A percentile compares a stretch with the other conserved stretches of the same genome.
Conservation (phyloP, 2,113 vertebrate genomes). For the Semnornis frantzii region DNA sequence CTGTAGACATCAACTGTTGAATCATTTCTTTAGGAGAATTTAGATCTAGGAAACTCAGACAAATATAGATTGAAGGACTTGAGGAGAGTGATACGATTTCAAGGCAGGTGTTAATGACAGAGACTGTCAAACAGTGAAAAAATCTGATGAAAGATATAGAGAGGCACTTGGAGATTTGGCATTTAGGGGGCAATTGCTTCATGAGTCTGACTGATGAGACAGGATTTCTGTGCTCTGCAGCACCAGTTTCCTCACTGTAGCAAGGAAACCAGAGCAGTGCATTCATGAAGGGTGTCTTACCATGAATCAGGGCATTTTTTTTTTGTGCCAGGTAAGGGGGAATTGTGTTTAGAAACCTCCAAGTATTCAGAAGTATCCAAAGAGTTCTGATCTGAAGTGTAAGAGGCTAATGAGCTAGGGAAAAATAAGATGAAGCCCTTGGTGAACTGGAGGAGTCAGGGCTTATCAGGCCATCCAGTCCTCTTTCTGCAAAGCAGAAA, state of each 20-base stretch:
- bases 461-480: neutral
- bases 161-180: neutral
- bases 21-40: neutral
- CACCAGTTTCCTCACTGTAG: neutral
- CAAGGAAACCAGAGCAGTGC: neutral
- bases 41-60: neutral
- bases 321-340: neutral
- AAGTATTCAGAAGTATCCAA: neutral
- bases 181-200: neutral
- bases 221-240: neutral
- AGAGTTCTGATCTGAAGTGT: neutral
- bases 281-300: neutral
- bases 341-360: neutral
- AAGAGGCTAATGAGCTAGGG: neutral
- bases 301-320: neutral
- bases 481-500: neutral
- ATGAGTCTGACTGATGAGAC: neutral
- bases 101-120: neutral
- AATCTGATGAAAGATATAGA: neutral
- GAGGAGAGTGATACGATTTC: neutral
- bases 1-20: fast-evolving
- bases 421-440: neutral
- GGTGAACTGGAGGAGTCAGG: neutral
- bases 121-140: neutral
- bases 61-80: neutral